Evolutionary conservation across 2,888 invertebrate species (phyloP).

Genomic region (Pammene fasciana): DNA sequence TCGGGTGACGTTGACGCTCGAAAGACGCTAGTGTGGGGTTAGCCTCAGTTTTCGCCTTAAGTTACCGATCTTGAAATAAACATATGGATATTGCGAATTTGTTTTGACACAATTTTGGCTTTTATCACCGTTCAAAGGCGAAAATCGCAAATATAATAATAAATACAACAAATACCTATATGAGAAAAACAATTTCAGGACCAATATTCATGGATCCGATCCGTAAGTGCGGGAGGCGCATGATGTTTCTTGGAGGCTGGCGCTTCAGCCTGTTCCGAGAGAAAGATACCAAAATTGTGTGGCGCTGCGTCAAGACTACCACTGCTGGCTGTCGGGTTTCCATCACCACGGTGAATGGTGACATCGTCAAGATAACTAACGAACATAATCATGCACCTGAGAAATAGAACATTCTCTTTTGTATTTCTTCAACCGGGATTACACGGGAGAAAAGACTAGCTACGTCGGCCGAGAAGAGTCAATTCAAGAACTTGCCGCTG

Average conservation of each 20-base stretch:
- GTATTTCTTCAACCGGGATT: neutral
- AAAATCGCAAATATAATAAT: too few species aligned
- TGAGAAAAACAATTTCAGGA: neutral
- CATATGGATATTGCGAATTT: too few species aligned
- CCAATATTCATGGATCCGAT: slow-evolving; percentile 15
- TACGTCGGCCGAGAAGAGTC: too few species aligned
- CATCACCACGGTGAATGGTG: slow-evolving; percentile 25
- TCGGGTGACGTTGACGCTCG: too few species aligned
- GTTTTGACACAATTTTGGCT: too few species aligned
- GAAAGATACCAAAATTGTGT: slow-evolving; percentile 45
- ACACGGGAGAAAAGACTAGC: too few species aligned
- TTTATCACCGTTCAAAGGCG: too few species aligned
- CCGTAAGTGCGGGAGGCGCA: neutral
- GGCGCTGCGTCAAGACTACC: slow-evolving; percentile 44
- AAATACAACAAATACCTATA: neutral
- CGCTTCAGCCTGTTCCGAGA: slow-evolving; percentile 19
- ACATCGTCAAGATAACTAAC: slow-evolving; percentile 16
- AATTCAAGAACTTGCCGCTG: too few species aligned
- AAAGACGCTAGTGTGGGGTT: too few species aligned
- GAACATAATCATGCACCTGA: slow-evolving; percentile 16
- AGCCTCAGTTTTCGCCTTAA: too few species aligned
- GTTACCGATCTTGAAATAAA: too few species aligned
- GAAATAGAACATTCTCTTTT: neutral
- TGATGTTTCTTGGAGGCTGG: slow-evolving; percentile 9
- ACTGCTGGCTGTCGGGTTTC: slow-evolving; percentile 5